Conservation (phyloP, 2,888 invertebrate species). For the Melinaea marsaeus region DNA sequence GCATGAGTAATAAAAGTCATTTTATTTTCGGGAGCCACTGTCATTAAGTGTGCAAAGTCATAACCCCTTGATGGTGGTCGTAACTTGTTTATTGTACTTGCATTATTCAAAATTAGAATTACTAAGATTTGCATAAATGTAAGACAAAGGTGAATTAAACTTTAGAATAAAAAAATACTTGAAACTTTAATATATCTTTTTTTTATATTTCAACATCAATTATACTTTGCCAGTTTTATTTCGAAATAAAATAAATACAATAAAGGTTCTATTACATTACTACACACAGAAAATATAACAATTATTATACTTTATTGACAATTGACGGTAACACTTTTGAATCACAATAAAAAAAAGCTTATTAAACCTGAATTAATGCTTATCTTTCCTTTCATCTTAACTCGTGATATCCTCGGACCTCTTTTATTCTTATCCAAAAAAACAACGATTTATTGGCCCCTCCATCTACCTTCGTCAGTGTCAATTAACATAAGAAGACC, state of each 20-base stretch:
- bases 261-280: too few relatives aligned
- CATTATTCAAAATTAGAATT: constrained; percentile 66
- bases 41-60: constrained; percentile 65
- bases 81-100: constrained; percentile 67
- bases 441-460: constrained; percentile 26
- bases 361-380: constrained; percentile 11
- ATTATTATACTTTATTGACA: too few relatives aligned
- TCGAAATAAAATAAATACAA: too few relatives aligned
- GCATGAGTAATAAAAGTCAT: constrained; percentile 56
- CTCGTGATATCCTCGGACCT: constrained; percentile 13
- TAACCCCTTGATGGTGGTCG: constrained; percentile 69
- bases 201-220: too few relatives aligned
- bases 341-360: too few relatives aligned
- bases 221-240: too few relatives aligned
- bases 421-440: constrained; percentile 23
- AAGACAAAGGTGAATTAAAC: too few relatives aligned
- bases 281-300: too few relatives aligned
- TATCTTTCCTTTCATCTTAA: constrained; percentile 19
- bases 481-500: constrained; percentile 57
- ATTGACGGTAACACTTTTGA: too few relatives aligned
- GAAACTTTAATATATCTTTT: too few relatives aligned
- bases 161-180: too few relatives aligned
- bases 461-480: constrained; percentile 60
- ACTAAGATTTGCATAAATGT: constrained; percentile 40
- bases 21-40: constrained; percentile 66